Conservation (phyloP, 2,113 vertebrate species). For the Tragulus kanchil region DNA sequence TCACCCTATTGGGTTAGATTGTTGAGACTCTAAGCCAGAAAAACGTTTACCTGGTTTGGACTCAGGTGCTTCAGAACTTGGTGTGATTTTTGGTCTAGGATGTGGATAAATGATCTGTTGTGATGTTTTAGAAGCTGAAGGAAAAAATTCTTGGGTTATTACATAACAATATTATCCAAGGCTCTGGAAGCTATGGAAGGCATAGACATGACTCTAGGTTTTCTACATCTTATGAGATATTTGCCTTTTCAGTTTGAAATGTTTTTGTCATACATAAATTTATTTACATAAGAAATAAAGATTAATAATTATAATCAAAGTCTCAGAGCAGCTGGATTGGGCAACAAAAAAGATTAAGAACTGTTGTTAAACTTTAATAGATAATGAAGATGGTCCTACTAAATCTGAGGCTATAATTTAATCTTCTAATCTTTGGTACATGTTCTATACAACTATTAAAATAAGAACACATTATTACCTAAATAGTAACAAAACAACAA, state of each 20-base stretch:
- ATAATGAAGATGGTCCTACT: background rate
- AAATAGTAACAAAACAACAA: conserved; percentile 1
- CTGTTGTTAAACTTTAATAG: conserved; percentile 21
- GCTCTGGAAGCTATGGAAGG: background rate
- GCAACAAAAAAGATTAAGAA: background rate
- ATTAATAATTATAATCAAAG: background rate
- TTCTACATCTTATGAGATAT: background rate
- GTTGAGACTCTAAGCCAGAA: conserved; percentile 14
- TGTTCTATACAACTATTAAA: conserved; percentile 27
- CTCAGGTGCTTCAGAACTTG: conserved; percentile 80
- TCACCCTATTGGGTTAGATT: background rate
- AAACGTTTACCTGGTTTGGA: conserved; percentile 86
- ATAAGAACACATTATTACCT: background rate
- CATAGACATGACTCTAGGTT: background rate
- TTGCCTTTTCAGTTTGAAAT: background rate
- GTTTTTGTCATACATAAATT: background rate
- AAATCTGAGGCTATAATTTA: background rate
- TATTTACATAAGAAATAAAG: background rate
- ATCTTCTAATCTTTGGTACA: background rate
- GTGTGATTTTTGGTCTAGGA: conserved; percentile 78
- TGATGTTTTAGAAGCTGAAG: conserved; percentile 83
- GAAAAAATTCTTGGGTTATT: conserved; percentile 74
- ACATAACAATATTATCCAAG: background rate
- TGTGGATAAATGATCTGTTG: conserved; percentile 62
- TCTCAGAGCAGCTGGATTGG: background rate